Evolutionary conservation across 1,140 invertebrate genomes (phyloP).

Genomic region (Diprion similis): DNA sequence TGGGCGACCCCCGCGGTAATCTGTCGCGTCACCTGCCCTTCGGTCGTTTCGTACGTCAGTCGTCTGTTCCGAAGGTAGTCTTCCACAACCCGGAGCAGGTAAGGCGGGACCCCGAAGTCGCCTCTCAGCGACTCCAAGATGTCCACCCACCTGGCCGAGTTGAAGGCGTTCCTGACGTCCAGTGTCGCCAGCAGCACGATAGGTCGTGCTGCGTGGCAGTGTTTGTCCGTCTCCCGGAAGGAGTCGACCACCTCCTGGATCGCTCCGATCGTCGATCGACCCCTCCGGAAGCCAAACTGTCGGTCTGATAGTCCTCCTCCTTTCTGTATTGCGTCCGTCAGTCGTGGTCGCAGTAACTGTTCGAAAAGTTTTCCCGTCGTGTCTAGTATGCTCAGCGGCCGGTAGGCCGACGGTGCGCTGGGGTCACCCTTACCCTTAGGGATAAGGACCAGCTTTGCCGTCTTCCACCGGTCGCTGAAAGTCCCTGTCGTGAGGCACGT

Average conservation of each 20-base stretch:
- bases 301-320: constrained; percentile 28
- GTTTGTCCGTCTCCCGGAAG: constrained; percentile 6
- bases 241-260: constrained; percentile 25
- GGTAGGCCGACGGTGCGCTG: too few relatives aligned
- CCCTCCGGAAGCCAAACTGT: constrained; percentile 46
- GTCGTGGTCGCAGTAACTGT: constrained; percentile 34
- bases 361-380: constrained; percentile 49
- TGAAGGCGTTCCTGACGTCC: constrained; percentile 32
- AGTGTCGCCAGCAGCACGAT: constrained; percentile 24
- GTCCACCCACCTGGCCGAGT: constrained; percentile 22
- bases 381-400: constrained; percentile 48
- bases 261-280: constrained; percentile 46
- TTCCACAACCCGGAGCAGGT: constrained; percentile 12
- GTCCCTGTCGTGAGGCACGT: too few relatives aligned
- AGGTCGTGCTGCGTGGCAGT: constrained; percentile 15
- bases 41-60: constrained; percentile 19
- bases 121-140: constrained; percentile 8
- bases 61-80: constrained; percentile 16
- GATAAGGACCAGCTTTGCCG: too few relatives aligned
- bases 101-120: not conserved
- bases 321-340: constrained; percentile 29
- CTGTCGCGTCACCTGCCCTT: constrained; percentile 8
- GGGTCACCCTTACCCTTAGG: too few relatives aligned
- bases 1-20: constrained; percentile 11
- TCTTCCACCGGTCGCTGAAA: too few relatives aligned